Evolutionary conservation across 2,888 invertebrate genomes (phyloP).

Genomic region (Venusia cambrica): DNA sequence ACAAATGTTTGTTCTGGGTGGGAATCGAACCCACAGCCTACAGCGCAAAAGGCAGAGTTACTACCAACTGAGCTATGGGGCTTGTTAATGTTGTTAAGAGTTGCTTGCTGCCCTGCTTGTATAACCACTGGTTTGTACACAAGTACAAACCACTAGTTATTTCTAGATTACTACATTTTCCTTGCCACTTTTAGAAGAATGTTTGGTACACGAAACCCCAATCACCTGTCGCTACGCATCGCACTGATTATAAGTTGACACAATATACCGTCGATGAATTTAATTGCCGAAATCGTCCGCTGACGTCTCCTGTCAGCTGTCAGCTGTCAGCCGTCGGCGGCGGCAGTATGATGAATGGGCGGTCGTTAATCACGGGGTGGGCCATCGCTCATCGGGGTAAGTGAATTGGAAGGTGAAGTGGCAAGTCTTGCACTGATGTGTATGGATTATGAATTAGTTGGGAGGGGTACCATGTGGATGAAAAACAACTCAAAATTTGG

Average conservation of each 20-base stretch:
- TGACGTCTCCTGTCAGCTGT: constrained; percentile 31
- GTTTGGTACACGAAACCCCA: too few relatives aligned
- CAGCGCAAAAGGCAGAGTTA: too few relatives aligned
- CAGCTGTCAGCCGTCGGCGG: constrained; percentile 39
- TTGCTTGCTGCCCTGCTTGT: too few relatives aligned
- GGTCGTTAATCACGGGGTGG: constrained; percentile 34
- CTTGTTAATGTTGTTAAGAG: too few relatives aligned
- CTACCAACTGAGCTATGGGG: too few relatives aligned
- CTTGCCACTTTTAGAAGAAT: too few relatives aligned
- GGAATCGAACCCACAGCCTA: too few relatives aligned
- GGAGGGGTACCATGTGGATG: neutral
- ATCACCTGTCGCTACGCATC: constrained; percentile 19
- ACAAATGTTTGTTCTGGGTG: too few relatives aligned
- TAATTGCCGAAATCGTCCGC: constrained; percentile 33
- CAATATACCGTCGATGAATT: constrained; percentile 30
- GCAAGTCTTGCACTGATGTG: constrained; percentile 27
- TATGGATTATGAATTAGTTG: constrained; percentile 21
- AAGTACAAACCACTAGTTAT: too few relatives aligned
- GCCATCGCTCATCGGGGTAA: constrained; percentile 34
- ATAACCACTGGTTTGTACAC: too few relatives aligned
- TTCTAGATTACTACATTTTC: too few relatives aligned
- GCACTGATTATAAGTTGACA: constrained; percentile 17
- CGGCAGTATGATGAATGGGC: constrained; percentile 43
- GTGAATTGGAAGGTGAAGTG: constrained; percentile 35
- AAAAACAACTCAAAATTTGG: too few relatives aligned